These are phyloP conservation scores for Datnioides undecimradiatus DNA, from an alignment of 2,113 vertebrate species.

Conservation along the genomic window DNA sequence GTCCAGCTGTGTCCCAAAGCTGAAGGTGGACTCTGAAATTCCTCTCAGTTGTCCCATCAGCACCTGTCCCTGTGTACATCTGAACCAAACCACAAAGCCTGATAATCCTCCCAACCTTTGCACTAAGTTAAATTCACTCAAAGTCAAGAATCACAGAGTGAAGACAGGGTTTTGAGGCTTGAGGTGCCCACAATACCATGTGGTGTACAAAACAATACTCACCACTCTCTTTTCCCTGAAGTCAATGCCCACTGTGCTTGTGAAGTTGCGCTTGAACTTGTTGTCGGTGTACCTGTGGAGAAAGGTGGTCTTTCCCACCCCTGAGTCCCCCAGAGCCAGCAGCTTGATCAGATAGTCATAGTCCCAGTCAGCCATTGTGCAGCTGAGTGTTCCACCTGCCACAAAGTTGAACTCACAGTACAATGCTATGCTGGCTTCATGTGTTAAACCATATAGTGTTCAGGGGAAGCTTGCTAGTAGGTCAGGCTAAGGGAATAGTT, in stretches of 20 bases:
- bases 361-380: constrained; percentile 94
- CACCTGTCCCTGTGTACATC: constrained; percentile 87
- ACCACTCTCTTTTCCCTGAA: constrained; percentile 98
- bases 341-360: constrained; percentile 98
- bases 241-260: constrained; percentile 96
- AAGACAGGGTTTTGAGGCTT: not conserved
- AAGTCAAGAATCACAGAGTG: not conserved
- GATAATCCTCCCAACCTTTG: not conserved
- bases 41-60: constrained; percentile 88
- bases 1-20: constrained; percentile 97
- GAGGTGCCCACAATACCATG: no score
- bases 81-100: constrained; percentile 59
- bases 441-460: not conserved
- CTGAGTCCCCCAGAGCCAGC: constrained; percentile 94
- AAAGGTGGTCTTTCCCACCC: constrained; percentile 96
- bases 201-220: constrained; percentile 66
- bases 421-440: not conserved
- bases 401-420: constrained; percentile 27
- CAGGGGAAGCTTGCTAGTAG: not conserved
- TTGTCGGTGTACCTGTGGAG: constrained; percentile 95
- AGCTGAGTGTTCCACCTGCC: constrained; percentile 83
- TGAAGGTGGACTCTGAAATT: constrained; percentile 93
- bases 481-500: not conserved
- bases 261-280: constrained; percentile 95
- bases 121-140: not conserved